A percentile compares a stretch with the other conserved stretches of the same genome.
Evolutionary conservation across 2,113 vertebrate species (phyloP).

Genomic region (Nycticebus coucang): DNA sequence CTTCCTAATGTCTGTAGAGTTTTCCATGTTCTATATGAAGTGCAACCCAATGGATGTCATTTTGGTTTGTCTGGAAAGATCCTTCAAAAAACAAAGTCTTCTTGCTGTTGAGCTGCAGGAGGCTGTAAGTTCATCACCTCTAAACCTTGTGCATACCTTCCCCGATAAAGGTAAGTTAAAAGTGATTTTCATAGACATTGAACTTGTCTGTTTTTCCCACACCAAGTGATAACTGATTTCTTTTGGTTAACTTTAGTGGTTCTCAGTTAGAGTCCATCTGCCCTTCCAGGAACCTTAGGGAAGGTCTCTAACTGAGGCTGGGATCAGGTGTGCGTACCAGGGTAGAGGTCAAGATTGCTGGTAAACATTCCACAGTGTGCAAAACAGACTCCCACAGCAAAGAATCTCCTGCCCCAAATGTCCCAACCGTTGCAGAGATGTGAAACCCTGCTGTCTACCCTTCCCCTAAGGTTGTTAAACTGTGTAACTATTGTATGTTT

Average conservation of each 20-base stretch:
- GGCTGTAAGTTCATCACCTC: constrained; percentile 84
- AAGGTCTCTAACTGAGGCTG: not conserved
- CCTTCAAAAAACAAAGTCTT: constrained; percentile 78
- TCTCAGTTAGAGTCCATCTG: not conserved
- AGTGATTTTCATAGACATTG: not conserved
- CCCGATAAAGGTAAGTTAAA: not conserved
- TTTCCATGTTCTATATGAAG: constrained; percentile 86
- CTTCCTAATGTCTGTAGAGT: constrained; percentile 78
- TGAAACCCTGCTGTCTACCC: fast-evolving
- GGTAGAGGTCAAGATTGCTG: not conserved
- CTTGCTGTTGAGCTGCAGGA: constrained; percentile 79
- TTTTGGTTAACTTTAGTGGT: not conserved
- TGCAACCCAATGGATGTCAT: constrained; percentile 86
- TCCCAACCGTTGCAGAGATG: not conserved
- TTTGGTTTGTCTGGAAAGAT: constrained; percentile 88
- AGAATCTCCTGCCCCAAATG: not conserved
- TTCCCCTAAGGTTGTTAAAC: not conserved
- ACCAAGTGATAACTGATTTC: not conserved
- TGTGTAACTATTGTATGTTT: not conserved
- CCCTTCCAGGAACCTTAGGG: not conserved
- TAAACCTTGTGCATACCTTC: not conserved
- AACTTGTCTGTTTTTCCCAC: not conserved
- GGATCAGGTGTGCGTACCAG: not conserved
- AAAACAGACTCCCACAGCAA: fast-evolving
- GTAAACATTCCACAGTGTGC: fast-evolving